Evolutionary conservation across 2,888 invertebrate genomes (phyloP).

Genomic region (Theretra japonica): DNA sequence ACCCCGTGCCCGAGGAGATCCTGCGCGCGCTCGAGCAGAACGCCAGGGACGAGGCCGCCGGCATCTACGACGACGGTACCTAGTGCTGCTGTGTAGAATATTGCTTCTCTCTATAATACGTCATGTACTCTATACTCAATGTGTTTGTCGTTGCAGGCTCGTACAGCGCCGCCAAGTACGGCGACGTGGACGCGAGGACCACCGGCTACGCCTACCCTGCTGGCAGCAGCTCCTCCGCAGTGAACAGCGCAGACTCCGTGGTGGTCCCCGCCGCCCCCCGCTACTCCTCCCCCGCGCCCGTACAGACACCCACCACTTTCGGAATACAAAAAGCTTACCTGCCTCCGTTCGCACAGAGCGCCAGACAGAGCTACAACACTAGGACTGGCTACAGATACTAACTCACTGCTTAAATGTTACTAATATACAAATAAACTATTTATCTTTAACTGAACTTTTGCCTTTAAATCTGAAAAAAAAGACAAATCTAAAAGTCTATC

Average conservation of each 20-base stretch:
- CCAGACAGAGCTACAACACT: slow-evolving; percentile 64
- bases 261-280: slow-evolving; percentile 56
- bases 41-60: slow-evolving; percentile 77
- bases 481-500: too few relatives aligned
- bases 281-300: background rate
- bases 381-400: slow-evolving; percentile 70
- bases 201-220: slow-evolving; percentile 39
- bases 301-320: slow-evolving; percentile 14
- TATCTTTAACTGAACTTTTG: background rate
- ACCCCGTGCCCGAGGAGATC: slow-evolving; percentile 75
- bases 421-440: background rate
- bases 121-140: background rate
- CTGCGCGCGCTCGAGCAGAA: slow-evolving; percentile 74
- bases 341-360: slow-evolving; percentile 61
- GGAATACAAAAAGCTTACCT: slow-evolving; percentile 57
- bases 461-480: background rate
- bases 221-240: slow-evolving; percentile 36
- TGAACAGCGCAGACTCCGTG: slow-evolving; percentile 54
- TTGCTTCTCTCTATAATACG: background rate
- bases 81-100: background rate
- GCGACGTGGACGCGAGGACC: slow-evolving; percentile 45
- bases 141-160: slow-evolving; percentile 55
- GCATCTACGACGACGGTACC: slow-evolving; percentile 77
- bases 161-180: slow-evolving; percentile 70
- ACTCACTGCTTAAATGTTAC: slow-evolving; percentile 32